phyloP scores from a whole-genome alignment of 2,888 invertebrate species.

The Scaptomyza polygonia region DNA sequence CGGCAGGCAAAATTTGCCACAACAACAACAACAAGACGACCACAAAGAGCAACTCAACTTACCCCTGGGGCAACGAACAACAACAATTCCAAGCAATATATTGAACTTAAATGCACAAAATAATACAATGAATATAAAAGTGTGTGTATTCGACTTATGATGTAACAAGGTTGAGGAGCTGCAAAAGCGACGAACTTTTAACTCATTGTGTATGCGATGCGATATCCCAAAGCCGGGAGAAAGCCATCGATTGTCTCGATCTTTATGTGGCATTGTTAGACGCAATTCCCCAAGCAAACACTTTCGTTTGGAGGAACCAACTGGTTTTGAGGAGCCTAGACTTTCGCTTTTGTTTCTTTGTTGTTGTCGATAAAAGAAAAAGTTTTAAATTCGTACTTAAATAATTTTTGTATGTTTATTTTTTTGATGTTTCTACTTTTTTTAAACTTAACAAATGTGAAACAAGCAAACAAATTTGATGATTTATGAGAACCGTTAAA shows the following conservation, averaged over 20 bases:
- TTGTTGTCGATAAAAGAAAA: constrained; percentile 10
- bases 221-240: constrained; percentile 47
- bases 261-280: constrained; percentile 31
- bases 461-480: constrained; percentile 47
- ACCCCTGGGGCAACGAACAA: constrained; percentile 36
- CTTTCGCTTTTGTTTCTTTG: constrained; percentile 58
- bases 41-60: constrained; percentile 52
- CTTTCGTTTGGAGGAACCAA: constrained; percentile 59
- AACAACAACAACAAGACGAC: constrained; percentile 36
- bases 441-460: constrained; percentile 66
- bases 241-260: constrained; percentile 31
- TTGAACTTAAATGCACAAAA: constrained; percentile 60
- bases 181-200: constrained; percentile 30
- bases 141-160: constrained; percentile 48
- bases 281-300: neutral
- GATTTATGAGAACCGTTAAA: constrained; percentile 27
- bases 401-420: constrained; percentile 37
- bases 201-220: constrained; percentile 54
- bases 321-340: constrained; percentile 71
- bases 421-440: constrained; percentile 18
- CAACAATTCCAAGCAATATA: constrained; percentile 30
- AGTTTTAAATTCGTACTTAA: constrained; percentile 44
- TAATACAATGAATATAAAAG: constrained; percentile 25
- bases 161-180: constrained; percentile 78
- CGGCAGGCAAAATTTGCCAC: constrained; percentile 32